Percentiles rank a stretch among this genome's conserved stretches.
phyloP scores from a whole-genome alignment of 53 echinoderm and acorn worm genomes.

The Holothuria scabra region DNA sequence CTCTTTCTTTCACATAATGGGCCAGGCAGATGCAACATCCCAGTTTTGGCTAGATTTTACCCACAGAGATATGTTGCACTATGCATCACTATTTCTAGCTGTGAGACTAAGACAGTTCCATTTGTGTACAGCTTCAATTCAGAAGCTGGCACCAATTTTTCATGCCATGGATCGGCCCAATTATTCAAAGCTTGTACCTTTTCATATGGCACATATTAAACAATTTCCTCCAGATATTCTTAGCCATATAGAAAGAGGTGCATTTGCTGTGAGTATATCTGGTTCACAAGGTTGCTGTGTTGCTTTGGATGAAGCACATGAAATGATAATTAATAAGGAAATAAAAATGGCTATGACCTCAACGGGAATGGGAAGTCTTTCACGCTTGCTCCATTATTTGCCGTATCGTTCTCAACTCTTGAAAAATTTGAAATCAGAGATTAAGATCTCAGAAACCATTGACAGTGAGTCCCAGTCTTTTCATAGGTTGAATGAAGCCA shows the following conservation, averaged over 20 bases:
- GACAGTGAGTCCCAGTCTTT: neutral
- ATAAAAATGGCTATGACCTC: constrained; percentile 58
- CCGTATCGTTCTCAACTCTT: constrained; percentile 7
- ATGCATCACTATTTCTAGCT: constrained; percentile 18
- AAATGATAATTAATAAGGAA: constrained; percentile 65
- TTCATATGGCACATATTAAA: constrained; percentile 32
- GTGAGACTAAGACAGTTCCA: neutral
- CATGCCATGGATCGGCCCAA: constrained; percentile 19
- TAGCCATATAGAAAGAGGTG: constrained; percentile 58
- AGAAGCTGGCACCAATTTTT: neutral
- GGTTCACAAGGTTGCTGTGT: constrained; percentile 59
- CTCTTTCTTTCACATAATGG: constrained; percentile 15
- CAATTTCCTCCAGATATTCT: constrained; percentile 41
- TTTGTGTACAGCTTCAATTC: no score
- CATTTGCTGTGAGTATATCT: constrained; percentile 63
- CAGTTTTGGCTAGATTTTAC: constrained; percentile 43
- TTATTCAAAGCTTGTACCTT: constrained; percentile 33
- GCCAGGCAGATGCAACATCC: constrained; percentile 25
- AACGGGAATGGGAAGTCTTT: constrained; percentile 3
- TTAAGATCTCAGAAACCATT: neutral
- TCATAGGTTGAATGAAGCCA: neutral
- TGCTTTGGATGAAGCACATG: no score
- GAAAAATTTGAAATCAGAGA: neutral
- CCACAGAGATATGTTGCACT: constrained; percentile 45
- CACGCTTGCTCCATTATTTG: constrained; percentile 1